Percentiles rank a stretch among this genome's conserved stretches.
These are phyloP conservation scores for Rhinopithecus roxellana DNA, from an alignment of 2,113 vertebrate species.

Conservation along the genomic window DNA sequence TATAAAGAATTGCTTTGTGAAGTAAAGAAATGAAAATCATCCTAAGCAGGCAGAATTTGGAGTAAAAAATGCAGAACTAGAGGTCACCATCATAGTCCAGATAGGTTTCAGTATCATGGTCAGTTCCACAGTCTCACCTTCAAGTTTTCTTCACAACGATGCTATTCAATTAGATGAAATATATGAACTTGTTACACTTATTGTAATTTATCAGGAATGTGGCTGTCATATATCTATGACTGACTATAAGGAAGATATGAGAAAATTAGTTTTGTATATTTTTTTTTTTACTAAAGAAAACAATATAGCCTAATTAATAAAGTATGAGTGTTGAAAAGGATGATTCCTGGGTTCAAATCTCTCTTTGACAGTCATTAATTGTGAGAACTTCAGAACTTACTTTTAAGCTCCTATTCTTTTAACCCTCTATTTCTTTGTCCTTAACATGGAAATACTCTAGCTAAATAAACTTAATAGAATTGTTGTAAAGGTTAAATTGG, in stretches of 20 bases:
- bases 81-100: not conserved
- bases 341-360: not conserved
- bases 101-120: no score
- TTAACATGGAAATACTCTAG: not conserved
- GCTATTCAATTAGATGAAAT: not conserved
- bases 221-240: not conserved
- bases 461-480: not conserved
- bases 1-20: not conserved
- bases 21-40: not conserved
- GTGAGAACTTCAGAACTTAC: not conserved
- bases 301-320: not conserved
- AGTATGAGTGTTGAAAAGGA: not conserved
- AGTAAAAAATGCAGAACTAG: not conserved
- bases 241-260: not conserved
- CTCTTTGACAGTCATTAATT: not conserved
- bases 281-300: not conserved
- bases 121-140: not conserved
- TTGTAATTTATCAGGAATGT: not conserved
- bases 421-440: not conserved
- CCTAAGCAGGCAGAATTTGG: not conserved
- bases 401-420: not conserved
- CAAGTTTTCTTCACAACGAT: constrained; percentile 15
- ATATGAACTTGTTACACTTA: not conserved
- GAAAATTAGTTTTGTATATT: not conserved
- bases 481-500: not conserved